A percentile compares a stretch with the other conserved stretches of the same genome.
Conservation (phyloP, 2,888 invertebrate genomes). For the Eilema sororculum region DNA sequence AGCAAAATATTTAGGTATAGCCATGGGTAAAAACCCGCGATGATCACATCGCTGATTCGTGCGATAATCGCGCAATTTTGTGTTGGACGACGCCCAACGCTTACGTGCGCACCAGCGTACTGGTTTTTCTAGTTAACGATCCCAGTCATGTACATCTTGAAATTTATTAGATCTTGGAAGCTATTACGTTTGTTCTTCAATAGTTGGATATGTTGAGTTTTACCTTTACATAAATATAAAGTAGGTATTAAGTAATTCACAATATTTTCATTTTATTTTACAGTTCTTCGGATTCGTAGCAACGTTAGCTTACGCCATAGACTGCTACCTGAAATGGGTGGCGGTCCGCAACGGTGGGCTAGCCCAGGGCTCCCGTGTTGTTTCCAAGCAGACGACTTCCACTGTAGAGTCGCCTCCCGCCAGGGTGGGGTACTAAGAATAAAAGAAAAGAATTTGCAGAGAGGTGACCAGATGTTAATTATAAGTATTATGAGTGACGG, state of each 20-base stretch:
- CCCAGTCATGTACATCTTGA: not conserved
- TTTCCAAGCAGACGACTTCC: conserved; percentile 88
- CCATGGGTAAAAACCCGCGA: not conserved
- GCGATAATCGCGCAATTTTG: not conserved
- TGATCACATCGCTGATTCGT: not conserved
- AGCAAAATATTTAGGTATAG: not conserved
- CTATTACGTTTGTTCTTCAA: not conserved
- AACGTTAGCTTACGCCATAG: conserved; percentile 92
- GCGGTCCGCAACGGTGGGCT: conserved; percentile 89
- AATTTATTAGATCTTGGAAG: not conserved
- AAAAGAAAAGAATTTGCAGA: not conserved
- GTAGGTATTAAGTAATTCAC: not conserved
- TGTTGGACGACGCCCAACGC: not conserved
- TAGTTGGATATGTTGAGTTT: too few relatives aligned
- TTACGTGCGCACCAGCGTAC: not conserved
- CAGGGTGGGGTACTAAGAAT: conserved; percentile 69
- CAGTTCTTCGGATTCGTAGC: conserved; percentile 96
- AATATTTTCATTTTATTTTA: conserved; percentile 30
- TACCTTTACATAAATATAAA: too few relatives aligned
- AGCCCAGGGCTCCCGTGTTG: conserved; percentile 90
- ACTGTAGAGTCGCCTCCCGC: conserved; percentile 73
- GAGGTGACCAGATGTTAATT: not conserved
- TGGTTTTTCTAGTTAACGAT: not conserved
- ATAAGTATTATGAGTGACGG: conserved; percentile 7
- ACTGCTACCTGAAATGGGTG: conserved; percentile 92